These are phyloP conservation scores for Drosophila suboccidentalis DNA, from an alignment of 2,888 invertebrate species.

Conservation along the genomic window DNA sequence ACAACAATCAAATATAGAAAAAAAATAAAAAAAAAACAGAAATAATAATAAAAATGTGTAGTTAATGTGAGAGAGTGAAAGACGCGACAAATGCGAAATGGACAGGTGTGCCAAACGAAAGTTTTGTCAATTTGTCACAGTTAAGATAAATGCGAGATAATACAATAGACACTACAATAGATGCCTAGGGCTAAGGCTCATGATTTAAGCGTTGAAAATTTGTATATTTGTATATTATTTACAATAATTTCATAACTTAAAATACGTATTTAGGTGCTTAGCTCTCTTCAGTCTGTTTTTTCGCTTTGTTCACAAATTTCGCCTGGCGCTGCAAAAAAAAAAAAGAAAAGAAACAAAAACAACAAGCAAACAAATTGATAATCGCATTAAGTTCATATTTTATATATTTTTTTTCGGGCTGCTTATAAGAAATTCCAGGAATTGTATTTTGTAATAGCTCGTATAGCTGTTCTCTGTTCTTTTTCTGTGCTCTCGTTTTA, in stretches of 20 bases:
- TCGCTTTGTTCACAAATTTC: conserved; percentile 19
- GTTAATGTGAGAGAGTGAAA: conserved; percentile 15
- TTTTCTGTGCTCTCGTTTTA: conserved; percentile 55
- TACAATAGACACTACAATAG: conserved; percentile 7
- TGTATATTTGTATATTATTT: not conserved
- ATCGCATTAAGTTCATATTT: conserved; percentile 52
- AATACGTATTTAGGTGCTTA: conserved; percentile 17
- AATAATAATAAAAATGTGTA: conserved; percentile 16
- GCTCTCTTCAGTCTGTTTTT: conserved; percentile 8
- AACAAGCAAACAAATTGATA: conserved; percentile 48
- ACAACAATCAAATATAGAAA: conserved; percentile 12
- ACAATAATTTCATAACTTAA: conserved; percentile 16
- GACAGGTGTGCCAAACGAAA: conserved; percentile 62
- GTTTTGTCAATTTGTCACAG: conserved; percentile 45
- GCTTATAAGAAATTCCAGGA: conserved; percentile 53
- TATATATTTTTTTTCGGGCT: conserved; percentile 7
- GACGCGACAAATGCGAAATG: conserved; percentile 27
- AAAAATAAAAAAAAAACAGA: not conserved
- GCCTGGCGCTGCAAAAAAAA: conserved; percentile 54
- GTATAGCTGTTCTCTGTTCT: conserved; percentile 26
- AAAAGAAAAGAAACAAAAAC: conserved; percentile 5
- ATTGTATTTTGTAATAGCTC: conserved; percentile 69
- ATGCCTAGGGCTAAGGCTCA: conserved; percentile 10
- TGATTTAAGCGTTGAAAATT: conserved; percentile 1
- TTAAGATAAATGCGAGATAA: conserved; percentile 31